Evolutionary conservation across 1,140 invertebrate genomes (phyloP).

Genomic region (Meloidogyne exigua): DNA sequence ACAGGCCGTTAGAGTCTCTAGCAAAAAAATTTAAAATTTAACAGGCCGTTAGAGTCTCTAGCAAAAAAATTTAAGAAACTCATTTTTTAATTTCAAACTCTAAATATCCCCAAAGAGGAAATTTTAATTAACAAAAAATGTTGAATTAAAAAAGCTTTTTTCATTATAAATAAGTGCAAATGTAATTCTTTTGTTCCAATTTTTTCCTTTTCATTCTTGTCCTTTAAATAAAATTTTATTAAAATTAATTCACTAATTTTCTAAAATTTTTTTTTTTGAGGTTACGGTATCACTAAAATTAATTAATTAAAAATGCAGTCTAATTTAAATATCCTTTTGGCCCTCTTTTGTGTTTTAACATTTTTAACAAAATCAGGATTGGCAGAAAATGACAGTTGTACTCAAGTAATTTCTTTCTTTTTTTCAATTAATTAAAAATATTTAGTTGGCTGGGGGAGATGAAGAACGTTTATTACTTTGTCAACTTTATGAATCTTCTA

Average conservation of each 20-base stretch:
- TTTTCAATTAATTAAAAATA: neutral
- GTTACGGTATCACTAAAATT: too few species aligned
- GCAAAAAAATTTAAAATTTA: neutral
- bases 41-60: neutral
- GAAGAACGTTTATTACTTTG: constrained; percentile 54
- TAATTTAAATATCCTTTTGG: neutral
- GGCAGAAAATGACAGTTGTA: neutral
- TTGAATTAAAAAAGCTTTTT: neutral
- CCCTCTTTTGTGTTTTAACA: neutral
- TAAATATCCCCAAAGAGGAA: neutral
- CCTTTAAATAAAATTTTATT: neutral
- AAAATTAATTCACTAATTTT: neutral
- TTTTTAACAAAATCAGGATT: neutral
- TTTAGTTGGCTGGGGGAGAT: constrained; percentile 36
- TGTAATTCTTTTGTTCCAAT: neutral
- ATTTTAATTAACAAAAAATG: neutral
- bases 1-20: neutral
- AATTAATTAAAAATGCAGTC: neutral
- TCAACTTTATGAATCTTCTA: constrained; percentile 55
- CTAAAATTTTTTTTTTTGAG: too few species aligned
- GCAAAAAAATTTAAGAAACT: neutral
- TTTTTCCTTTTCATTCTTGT: neutral
- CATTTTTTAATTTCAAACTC: neutral
- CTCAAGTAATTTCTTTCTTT: neutral
- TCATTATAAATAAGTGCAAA: neutral